A percentile compares a stretch with the other conserved stretches of the same genome.
Evolutionary conservation across 64 coral and sea anemone genomes (phyloP).

Genomic region (Actinia tenebrosa): DNA sequence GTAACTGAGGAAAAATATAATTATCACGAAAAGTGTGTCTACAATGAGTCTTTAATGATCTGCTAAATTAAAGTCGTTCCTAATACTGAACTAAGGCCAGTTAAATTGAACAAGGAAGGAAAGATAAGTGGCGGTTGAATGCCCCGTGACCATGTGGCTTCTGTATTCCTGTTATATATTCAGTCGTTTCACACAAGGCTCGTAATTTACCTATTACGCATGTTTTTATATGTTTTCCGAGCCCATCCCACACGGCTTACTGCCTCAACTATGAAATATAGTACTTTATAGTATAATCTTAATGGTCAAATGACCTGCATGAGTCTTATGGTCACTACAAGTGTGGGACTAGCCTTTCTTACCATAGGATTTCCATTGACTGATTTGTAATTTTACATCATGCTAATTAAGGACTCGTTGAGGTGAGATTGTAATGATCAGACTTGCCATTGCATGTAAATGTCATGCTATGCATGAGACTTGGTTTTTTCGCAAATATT

Average conservation of each 20-base stretch:
- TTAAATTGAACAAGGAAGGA: background rate
- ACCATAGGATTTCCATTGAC: background rate
- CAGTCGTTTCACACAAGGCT: too few species aligned
- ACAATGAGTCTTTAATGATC: constrained; percentile 1
- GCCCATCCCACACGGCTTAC: too few species aligned
- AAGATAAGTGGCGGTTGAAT: background rate
- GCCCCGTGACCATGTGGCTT: background rate
- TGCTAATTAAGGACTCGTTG: too few species aligned
- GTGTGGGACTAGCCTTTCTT: background rate
- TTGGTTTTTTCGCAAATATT: too few species aligned
- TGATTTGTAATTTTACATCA: too few species aligned
- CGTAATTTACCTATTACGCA: too few species aligned
- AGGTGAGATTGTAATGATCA: too few species aligned
- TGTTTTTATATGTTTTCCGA: too few species aligned
- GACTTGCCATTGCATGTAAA: too few species aligned
- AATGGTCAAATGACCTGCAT: background rate
- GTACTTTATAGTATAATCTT: background rate
- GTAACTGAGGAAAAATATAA: background rate
- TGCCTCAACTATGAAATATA: too few species aligned
- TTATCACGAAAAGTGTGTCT: background rate
- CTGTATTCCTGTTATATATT: background rate
- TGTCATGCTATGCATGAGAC: too few species aligned
- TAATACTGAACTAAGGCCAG: background rate
- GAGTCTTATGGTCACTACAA: too few species aligned
- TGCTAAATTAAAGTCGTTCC: background rate